Conservation (phyloP, 2,797 vertebrate genomes). For the Buphagus erythrorhynchus region DNA sequence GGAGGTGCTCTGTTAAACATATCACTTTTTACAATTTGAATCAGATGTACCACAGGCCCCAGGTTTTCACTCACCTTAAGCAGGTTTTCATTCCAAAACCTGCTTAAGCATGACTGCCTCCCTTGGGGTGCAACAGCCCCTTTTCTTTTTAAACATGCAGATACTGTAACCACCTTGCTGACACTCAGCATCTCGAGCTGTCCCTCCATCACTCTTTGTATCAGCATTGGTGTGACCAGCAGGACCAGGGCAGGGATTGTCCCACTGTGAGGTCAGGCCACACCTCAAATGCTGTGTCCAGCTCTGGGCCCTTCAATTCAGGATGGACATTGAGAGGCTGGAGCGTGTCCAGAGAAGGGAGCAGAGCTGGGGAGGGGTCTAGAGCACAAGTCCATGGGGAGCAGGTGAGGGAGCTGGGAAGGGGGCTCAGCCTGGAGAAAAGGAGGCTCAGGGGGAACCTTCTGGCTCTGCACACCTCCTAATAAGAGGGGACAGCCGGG, state of each 20-base stretch:
- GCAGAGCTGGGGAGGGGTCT: neutral
- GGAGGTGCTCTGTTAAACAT: neutral
- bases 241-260: neutral
- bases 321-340: neutral
- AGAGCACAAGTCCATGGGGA: neutral
- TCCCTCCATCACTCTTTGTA: neutral
- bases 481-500: neutral
- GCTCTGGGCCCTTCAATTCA: neutral
- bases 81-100: neutral
- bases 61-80: neutral
- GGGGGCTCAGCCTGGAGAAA: neutral
- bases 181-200: neutral
- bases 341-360: neutral
- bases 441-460: neutral
- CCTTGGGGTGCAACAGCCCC: neutral
- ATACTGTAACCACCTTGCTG: neutral
- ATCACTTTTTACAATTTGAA: neutral
- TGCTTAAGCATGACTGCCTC: neutral
- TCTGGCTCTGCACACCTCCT: neutral
- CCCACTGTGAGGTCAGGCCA: neutral
- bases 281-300: neutral
- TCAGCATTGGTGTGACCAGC: accelerated
- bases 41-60: neutral
- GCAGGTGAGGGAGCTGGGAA: neutral
- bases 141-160: neutral